phyloP scores from a whole-genome alignment of 1,140 invertebrate species.

The Lepidurus packardi region DNA sequence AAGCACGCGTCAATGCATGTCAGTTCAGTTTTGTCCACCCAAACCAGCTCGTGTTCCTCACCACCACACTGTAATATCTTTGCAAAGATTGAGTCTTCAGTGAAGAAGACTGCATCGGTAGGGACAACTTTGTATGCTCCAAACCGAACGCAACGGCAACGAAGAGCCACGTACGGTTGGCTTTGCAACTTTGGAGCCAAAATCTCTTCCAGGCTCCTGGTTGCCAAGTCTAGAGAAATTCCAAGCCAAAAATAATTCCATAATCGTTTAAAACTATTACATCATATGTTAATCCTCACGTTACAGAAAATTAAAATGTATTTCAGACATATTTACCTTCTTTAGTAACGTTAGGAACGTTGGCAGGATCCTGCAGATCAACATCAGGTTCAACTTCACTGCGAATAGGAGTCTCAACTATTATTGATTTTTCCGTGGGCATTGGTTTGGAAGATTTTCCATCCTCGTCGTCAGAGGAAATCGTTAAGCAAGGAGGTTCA shows the following conservation, averaged over 20 bases:
- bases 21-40: background rate
- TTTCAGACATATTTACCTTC: background rate
- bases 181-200: background rate
- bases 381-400: background rate
- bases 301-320: background rate
- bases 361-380: background rate
- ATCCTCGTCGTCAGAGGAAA: slow-evolving; percentile 29
- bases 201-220: background rate
- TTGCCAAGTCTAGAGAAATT: background rate
- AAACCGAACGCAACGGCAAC: slow-evolving; percentile 68
- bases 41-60: slow-evolving; percentile 25
- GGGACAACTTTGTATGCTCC: slow-evolving; percentile 69
- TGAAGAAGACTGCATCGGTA: slow-evolving; percentile 57
- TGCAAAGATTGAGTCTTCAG: slow-evolving; percentile 58
- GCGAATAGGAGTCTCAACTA: background rate
- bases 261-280: background rate
- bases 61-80: slow-evolving; percentile 54
- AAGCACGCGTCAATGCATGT: slow-evolving; percentile 31
- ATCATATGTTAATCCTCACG: background rate
- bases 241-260: background rate
- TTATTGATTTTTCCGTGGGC: slow-evolving; percentile 3
- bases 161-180: slow-evolving; percentile 40
- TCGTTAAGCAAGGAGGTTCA: slow-evolving; percentile 29
- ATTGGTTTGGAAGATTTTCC: background rate
- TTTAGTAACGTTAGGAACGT: background rate